phyloP scores from a whole-genome alignment of 2,113 vertebrate genomes.

The Thalassarche chlororhynchos region DNA sequence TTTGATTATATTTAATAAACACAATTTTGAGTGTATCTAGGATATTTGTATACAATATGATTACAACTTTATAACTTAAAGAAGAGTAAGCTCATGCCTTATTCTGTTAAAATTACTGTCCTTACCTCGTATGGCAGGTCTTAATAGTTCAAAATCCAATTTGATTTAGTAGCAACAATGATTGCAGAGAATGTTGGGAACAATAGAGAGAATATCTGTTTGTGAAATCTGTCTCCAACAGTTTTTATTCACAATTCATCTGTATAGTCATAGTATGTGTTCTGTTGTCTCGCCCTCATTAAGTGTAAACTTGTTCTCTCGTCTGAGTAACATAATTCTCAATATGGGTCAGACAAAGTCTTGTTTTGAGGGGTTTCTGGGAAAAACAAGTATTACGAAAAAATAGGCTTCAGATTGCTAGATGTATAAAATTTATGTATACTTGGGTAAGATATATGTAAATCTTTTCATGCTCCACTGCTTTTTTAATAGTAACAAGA shows the following conservation, averaged over 20 bases:
- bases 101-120: not conserved
- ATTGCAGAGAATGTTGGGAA: not conserved
- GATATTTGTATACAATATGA: not conserved
- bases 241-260: not conserved
- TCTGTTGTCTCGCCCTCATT: not conserved
- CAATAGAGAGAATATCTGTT: not conserved
- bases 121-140: not conserved
- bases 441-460: not conserved
- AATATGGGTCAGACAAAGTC: not conserved
- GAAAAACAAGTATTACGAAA: not conserved
- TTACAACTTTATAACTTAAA: not conserved
- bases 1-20: not conserved
- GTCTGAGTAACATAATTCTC: not conserved
- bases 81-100: not conserved
- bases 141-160: not conserved
- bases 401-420: not conserved
- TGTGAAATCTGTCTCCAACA: not conserved
- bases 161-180: not conserved
- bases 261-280: not conserved
- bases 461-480: not conserved
- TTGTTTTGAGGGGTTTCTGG: not conserved
- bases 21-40: not conserved
- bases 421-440: not conserved
- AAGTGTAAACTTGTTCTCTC: not conserved
- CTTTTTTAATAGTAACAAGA: not conserved